These are phyloP conservation scores for Astyanax mexicanus DNA, from an alignment of 2,797 vertebrate species.

Conservation along the genomic window DNA sequence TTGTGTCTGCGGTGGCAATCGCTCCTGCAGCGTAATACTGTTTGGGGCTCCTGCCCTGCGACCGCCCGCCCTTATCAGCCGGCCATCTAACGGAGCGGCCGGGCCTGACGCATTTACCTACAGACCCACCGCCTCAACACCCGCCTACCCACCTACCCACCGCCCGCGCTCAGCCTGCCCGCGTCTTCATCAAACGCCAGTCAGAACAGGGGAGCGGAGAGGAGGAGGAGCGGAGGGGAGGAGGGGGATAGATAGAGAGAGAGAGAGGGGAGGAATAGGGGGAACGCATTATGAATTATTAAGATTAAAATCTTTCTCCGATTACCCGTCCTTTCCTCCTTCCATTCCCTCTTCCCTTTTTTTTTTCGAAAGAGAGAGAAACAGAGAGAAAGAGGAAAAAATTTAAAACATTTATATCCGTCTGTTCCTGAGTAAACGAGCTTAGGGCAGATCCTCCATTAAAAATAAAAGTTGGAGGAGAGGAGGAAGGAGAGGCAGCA, in stretches of 20 bases:
- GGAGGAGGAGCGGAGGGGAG: too few relatives aligned
- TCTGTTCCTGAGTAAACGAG: constrained; percentile 83
- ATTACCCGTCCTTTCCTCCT: constrained; percentile 80
- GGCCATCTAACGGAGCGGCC: constrained; percentile 65
- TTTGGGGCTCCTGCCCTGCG: constrained; percentile 66
- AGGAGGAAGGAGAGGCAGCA: constrained; percentile 69
- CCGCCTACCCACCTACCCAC: too few relatives aligned
- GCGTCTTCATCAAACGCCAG: constrained; percentile 86
- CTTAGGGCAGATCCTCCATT: constrained; percentile 83
- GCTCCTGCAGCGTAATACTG: constrained; percentile 59
- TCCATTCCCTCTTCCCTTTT: constrained; percentile 77
- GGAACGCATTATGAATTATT: constrained; percentile 87
- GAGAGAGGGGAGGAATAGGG: constrained; percentile 76
- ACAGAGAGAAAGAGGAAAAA: constrained; percentile 57
- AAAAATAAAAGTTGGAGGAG: constrained; percentile 84
- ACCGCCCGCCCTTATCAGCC: constrained; percentile 69
- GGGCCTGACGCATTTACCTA: constrained; percentile 68
- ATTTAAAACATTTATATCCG: constrained; percentile 88
- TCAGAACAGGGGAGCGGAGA: constrained; percentile 62
- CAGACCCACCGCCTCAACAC: too few relatives aligned
- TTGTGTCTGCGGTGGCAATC: constrained; percentile 62
- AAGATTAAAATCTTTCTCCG: constrained; percentile 87
- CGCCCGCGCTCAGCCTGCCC: too few relatives aligned
- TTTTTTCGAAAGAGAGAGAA: constrained; percentile 60
- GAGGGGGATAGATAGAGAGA: too few relatives aligned